Evolutionary conservation across 2,797 vertebrate species (phyloP).

Genomic region (Lepilemur ruficaudatus): DNA sequence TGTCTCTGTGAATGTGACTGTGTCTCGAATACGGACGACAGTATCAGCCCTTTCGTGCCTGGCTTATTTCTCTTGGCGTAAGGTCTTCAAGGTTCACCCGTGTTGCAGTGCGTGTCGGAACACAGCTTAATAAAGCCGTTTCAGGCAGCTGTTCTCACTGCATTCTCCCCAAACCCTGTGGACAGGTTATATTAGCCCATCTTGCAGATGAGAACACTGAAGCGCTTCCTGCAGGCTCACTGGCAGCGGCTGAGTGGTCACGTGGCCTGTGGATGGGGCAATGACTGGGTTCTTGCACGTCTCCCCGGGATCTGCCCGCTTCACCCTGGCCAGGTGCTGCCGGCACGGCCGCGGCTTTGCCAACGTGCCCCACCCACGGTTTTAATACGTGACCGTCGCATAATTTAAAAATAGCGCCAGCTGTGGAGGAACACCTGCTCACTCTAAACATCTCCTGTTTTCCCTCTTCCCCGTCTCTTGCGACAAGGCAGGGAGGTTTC

Average conservation of each 20-base stretch:
- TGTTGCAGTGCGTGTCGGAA: too few relatives aligned
- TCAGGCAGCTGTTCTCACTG: accelerated
- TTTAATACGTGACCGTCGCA: not conserved
- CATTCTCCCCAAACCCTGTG: too few relatives aligned
- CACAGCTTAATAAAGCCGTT: not conserved
- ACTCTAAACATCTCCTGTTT: not conserved
- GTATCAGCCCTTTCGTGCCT: not conserved
- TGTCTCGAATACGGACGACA: accelerated
- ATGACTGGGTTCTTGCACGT: not conserved
- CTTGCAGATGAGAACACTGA: not conserved
- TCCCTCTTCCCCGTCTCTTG: not conserved
- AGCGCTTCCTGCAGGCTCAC: not conserved
- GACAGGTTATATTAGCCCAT: not conserved
- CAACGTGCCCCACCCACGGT: not conserved
- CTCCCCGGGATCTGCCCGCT: too few relatives aligned
- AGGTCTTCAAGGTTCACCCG: not conserved
- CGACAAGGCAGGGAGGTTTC: not conserved
- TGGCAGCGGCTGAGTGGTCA: not conserved
- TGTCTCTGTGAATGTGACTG: not conserved
- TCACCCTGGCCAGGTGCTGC: too few relatives aligned
- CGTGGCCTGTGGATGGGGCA: accelerated
- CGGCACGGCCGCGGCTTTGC: not conserved
- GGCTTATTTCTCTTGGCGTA: not conserved
- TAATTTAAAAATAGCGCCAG: not conserved
- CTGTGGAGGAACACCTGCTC: not conserved